Base-by-base conservation (phyloP, 1,140 invertebrate genomes). In the Papilio xuthus region DNA sequence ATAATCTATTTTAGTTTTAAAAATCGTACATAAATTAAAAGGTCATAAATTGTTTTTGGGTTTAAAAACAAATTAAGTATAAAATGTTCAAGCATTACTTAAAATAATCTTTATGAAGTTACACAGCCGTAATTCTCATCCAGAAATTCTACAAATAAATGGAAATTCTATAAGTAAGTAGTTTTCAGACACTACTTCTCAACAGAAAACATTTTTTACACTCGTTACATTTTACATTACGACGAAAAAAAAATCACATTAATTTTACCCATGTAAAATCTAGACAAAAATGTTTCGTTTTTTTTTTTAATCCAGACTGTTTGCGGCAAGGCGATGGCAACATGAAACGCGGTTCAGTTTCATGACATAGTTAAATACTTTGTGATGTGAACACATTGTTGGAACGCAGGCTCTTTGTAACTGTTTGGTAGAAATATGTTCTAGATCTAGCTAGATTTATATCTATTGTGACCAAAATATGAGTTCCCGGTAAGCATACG, bases 281-380 rank as follows among this genome's bases (percentile, higher is more conserved):
- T 63, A 63, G 26, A 12, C 0, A 26, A 26, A 60, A 67, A 18
- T 67, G 23, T 67, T 67, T 67, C 26, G 50, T 67, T 60, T 60
- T 26, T 60, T 60, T 67, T 67, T 67, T 67, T 28, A 67, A 28
- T 67, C 60, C 23, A 8, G 60, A 67, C 26, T 28, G 60, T 28
- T 28, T 23, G 26, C 60, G 12, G 26, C 12, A 67, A 26, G 26
- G 26, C 26, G 60, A 28, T 28, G 12, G 60, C 60, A 28, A 67
- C 12, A 67, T 67, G 60, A 67, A 32, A 67, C 60, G 26, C 26
- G 60, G 23, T 67, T 67, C 60, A 67, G 60, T 67, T 67, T 28
- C 60, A 67, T 67, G 60, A 67, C 60, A 67, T 67, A 67, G 60
- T 67, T 67, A 67, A 67, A 67, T 67, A 67, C 60, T 67, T 67